Evolutionary conservation across 2,797 vertebrate species (phyloP).

Genomic region (Clarias platycephalus): DNA sequence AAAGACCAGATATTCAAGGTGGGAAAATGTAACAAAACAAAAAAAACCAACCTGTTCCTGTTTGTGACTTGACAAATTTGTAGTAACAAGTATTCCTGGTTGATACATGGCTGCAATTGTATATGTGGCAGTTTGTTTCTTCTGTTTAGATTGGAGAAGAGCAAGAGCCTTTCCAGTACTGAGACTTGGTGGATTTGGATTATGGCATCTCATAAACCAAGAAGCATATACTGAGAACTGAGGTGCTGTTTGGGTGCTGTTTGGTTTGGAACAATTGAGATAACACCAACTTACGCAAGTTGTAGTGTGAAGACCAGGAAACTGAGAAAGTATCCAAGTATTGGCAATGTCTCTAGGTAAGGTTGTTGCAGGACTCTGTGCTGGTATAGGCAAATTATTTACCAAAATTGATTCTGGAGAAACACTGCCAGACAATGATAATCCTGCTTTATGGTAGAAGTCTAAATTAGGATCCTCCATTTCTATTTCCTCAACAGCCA

Average conservation of each 20-base stretch:
- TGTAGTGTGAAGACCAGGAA: conserved; percentile 93
- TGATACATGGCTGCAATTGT: conserved; percentile 90
- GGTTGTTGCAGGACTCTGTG: conserved; percentile 70
- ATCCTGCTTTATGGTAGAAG: conserved; percentile 77
- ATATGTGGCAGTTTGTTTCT: conserved; percentile 83
- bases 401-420: conserved; percentile 68
- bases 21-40: neutral
- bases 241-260: conserved; percentile 79
- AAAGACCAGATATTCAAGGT: neutral
- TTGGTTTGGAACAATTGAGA: conserved; percentile 96
- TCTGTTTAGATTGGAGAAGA: conserved; percentile 91
- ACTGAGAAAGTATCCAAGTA: conserved; percentile 85
- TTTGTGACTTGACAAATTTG: conserved; percentile 87
- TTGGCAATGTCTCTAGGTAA: conserved; percentile 81
- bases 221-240: conserved; percentile 90
- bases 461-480: conserved; percentile 79
- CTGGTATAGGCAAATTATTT: conserved; percentile 50
- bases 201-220: conserved; percentile 92
- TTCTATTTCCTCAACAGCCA: conserved; percentile 85
- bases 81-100: conserved; percentile 91
- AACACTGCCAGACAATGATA: conserved; percentile 70
- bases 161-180: conserved; percentile 89
- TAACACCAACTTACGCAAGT: conserved; percentile 99
- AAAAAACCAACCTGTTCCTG: conserved; percentile 83
- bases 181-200: conserved; percentile 91